phyloP scores from a whole-genome alignment of 2,113 vertebrate genomes.

The Galemys pyrenaicus region DNA sequence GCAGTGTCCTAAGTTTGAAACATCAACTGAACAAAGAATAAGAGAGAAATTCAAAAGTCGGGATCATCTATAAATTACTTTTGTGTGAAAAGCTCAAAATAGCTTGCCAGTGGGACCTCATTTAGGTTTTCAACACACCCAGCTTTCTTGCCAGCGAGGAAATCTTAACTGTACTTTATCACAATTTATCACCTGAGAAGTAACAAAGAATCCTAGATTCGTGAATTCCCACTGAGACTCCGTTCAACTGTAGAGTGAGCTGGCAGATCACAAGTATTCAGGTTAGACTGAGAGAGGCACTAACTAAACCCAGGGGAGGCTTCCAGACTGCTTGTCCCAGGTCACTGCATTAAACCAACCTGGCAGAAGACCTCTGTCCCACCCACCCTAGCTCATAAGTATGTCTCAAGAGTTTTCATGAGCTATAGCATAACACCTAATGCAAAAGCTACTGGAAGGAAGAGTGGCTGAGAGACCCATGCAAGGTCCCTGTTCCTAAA shows the following conservation, averaged over 20 bases:
- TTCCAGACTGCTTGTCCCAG: not conserved
- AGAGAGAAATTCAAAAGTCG: not conserved
- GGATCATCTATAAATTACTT: slow-evolving; percentile 24
- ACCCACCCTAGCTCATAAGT: not conserved
- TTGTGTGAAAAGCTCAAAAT: slow-evolving; percentile 4
- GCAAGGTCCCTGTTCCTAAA: not conserved
- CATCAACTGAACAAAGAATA: slow-evolving; percentile 36
- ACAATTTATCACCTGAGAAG: not conserved
- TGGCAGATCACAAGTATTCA: not conserved
- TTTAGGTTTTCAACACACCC: not conserved
- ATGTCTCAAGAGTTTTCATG: not conserved
- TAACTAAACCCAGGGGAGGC: not conserved
- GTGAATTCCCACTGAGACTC: not conserved
- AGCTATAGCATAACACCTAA: not conserved
- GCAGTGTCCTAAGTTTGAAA: slow-evolving; percentile 38
- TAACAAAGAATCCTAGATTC: not conserved
- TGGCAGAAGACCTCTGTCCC: not conserved
- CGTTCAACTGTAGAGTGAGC: not conserved
- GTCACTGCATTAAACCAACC: not conserved
- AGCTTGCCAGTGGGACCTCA: not conserved
- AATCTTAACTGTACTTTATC: not conserved
- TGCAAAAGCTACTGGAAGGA: not conserved
- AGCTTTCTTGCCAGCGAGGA: not conserved
- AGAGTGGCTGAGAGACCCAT: not conserved
- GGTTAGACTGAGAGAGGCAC: not conserved